Evolutionary conservation across 2,113 vertebrate species (phyloP).

Genomic region (Xenus cinereus): DNA sequence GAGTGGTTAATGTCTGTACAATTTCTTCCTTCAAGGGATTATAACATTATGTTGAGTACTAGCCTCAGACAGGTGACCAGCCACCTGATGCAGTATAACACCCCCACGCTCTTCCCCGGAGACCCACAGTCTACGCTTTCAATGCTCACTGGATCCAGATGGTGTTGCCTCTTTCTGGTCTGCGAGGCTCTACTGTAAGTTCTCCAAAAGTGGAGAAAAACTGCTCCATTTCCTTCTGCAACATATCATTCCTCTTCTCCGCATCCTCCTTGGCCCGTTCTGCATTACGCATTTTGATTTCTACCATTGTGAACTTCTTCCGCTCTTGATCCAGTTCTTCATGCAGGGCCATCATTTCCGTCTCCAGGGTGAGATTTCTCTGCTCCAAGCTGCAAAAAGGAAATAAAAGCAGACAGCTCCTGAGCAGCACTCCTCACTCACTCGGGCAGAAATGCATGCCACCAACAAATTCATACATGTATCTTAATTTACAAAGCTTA

Average conservation of each 20-base stretch:
- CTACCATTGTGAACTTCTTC: slow-evolving; percentile 99
- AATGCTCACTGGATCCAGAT: slow-evolving; percentile 94
- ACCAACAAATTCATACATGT: background rate
- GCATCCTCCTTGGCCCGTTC: slow-evolving; percentile 96
- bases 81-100: slow-evolving; percentile 59
- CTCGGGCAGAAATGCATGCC: background rate
- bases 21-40: slow-evolving; percentile 58
- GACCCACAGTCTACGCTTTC: background rate
- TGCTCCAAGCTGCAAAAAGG: slow-evolving; percentile 85
- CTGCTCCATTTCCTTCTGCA: slow-evolving; percentile 99
- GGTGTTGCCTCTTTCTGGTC: slow-evolving; percentile 87
- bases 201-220: slow-evolving; percentile 98
- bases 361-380: slow-evolving; percentile 90
- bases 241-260: slow-evolving; percentile 93
- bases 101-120: slow-evolving; percentile 43
- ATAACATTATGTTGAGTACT: slow-evolving; percentile 61
- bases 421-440: background rate
- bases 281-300: slow-evolving; percentile 96
- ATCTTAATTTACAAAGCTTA: background rate
- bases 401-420: slow-evolving; percentile 16
- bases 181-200: slow-evolving; percentile 88
- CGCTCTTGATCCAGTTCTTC: slow-evolving; percentile 97
- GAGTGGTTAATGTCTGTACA: slow-evolving; percentile 47
- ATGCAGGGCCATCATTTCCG: slow-evolving; percentile 87
- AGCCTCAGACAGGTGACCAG: slow-evolving; percentile 74